A percentile compares a stretch with the other conserved stretches of the same genome.
Evolutionary conservation across 2,797 vertebrate species (phyloP).

Genomic region (Gymnopithys bicolor): DNA sequence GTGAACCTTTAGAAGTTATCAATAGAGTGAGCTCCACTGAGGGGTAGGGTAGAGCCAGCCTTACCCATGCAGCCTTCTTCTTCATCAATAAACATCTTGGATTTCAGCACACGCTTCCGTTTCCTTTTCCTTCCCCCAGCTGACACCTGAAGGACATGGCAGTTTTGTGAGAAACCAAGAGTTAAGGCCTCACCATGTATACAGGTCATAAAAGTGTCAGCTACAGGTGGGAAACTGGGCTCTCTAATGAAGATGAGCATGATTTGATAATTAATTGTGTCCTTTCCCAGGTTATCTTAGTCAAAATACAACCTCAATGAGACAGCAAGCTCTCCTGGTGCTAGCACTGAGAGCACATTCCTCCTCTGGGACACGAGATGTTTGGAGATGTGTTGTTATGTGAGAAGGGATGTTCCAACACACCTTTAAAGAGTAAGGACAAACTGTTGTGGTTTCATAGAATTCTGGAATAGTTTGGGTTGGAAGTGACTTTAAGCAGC

Average conservation of each 20-base stretch:
- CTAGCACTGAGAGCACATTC: neutral
- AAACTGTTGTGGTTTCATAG: neutral
- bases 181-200: accelerated
- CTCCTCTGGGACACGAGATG: accelerated
- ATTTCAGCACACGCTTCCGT: constrained; percentile 88
- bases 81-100: constrained; percentile 83
- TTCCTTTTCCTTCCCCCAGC: constrained; percentile 82
- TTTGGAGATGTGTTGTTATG: neutral
- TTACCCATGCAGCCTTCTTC: constrained; percentile 92
- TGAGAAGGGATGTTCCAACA: neutral
- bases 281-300: neutral
- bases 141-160: constrained; percentile 29
- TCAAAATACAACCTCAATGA: neutral
- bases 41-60: neutral
- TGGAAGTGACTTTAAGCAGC: neutral
- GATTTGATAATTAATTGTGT: neutral
- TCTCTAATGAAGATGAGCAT: neutral
- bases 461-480: neutral
- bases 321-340: neutral
- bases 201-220: neutral
- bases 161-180: neutral
- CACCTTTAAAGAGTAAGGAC: neutral
- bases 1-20: neutral
- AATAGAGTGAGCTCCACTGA: neutral
- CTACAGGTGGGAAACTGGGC: neutral